phyloP scores from a whole-genome alignment of 2,888 invertebrate species.

The Watsonalla binaria region DNA sequence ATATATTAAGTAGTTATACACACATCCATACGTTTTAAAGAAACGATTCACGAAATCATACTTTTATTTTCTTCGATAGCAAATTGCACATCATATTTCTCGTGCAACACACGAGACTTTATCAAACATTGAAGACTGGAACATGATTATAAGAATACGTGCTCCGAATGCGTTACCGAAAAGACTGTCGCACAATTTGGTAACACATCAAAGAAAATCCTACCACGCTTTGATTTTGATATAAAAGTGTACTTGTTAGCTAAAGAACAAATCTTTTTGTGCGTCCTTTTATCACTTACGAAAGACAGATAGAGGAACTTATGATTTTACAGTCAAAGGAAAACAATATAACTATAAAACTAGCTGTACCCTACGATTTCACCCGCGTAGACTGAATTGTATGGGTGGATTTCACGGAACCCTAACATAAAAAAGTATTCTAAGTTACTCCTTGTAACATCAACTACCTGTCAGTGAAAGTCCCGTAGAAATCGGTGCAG shows the following conservation, averaged over 20 bases:
- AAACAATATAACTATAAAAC: no score
- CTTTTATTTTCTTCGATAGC: slow-evolving; percentile 39
- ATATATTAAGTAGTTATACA: background rate
- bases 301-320: slow-evolving; percentile 6
- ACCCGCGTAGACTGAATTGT: no score
- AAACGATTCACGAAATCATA: slow-evolving; percentile 26
- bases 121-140: slow-evolving; percentile 72
- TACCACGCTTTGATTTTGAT: slow-evolving; percentile 65
- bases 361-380: no score
- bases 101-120: slow-evolving; percentile 61
- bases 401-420: no score
- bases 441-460: no score
- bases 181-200: slow-evolving; percentile 37
- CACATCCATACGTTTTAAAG: slow-evolving; percentile 12
- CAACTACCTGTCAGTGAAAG: no score
- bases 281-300: slow-evolving; percentile 29
- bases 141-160: slow-evolving; percentile 76
- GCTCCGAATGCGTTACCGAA: slow-evolving; percentile 58
- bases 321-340: no score
- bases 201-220: slow-evolving; percentile 61
- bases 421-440: no score
- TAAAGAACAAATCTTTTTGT: slow-evolving; percentile 44
- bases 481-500: no score
- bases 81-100: slow-evolving; percentile 59
- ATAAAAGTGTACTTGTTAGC: slow-evolving; percentile 67